Base-by-base conservation (phyloP, 2,888 invertebrate genomes). In the Xylophagus ater region DNA sequence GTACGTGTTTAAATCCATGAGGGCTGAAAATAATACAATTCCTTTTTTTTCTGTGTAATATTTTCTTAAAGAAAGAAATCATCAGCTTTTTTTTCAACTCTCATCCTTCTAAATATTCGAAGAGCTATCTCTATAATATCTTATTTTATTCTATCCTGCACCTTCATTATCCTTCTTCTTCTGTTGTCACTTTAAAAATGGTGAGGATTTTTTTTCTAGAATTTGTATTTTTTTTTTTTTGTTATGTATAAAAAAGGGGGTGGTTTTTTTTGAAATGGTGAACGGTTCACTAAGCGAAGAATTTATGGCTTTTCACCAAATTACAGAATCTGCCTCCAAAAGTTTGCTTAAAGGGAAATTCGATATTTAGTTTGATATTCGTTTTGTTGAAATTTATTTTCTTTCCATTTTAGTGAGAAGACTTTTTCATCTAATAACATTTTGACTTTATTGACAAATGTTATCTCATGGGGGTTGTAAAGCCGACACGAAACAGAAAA, bases 401-500 rank as follows among this genome's bases (percentile, higher is more conserved):
- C 9, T n/a, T 29, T n/a, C 20, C 13, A 5, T 21, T 15, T 9
- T 4, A 23, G 6, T 24, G 21, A 8, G 29, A 4, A 29, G 28
- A 28, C 28, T 35, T 35, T 9, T n/a, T n/a, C n/a, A n/a, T n/a
- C n/a, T 12, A 30, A 34, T 34, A 43, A 43, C 40, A 43, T 43
- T 43, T 40, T 40, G 43, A 43, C 40, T 40, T 43, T 29, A 40
- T 37, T 43, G 43, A 43, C 32, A 43, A 40, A 43, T 43, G 35
- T 36, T 33, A 20, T 43, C 36, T 36, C 32, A 29, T 34, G 42
- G 41, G 36, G 23, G 32, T n/a, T 21, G 29, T 37, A n/a, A 20
- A 28, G 10, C 13, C 20, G 20, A 34, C 25, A n/a, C 25, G 18
- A n/a, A n/a, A 19, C 19, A 36, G 28, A 15, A 13, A 28, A 36